phyloP scores from a whole-genome alignment of 2,888 invertebrate species.

The Pristionchus mayeri region DNA sequence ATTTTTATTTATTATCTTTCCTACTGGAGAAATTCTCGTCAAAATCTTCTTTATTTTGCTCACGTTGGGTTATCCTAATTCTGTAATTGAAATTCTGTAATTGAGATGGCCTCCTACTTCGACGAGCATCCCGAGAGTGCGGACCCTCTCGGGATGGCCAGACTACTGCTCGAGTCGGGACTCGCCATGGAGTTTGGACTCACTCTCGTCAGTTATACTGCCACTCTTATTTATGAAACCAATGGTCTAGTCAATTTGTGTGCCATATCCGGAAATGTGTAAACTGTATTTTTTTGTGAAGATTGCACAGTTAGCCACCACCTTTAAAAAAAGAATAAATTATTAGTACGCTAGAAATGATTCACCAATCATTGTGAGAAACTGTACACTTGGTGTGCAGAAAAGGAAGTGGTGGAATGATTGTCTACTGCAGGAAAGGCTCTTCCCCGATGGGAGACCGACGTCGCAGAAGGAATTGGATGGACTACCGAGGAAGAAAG shows the following conservation, averaged over 20 bases:
- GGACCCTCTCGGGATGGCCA: slow-evolving; percentile 20
- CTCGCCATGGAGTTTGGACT: slow-evolving; percentile 40
- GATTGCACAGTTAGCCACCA: too few species aligned
- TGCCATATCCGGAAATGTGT: too few species aligned
- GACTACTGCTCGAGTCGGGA: slow-evolving; percentile 29
- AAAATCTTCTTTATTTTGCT: too few species aligned
- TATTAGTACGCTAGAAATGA: too few species aligned
- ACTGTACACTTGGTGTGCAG: too few species aligned
- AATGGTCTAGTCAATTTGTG: too few species aligned
- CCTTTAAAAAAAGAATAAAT: too few species aligned
- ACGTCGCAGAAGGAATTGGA: slow-evolving; percentile 15
- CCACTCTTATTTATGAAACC: background rate
- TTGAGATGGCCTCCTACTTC: slow-evolving; percentile 39
- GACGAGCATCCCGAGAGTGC: slow-evolving; percentile 34
- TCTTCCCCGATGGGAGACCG: slow-evolving; percentile 45
- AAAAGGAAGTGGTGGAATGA: background rate
- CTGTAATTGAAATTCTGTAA: too few species aligned
- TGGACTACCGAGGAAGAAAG: background rate
- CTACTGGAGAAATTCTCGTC: too few species aligned
- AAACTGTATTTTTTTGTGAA: too few species aligned
- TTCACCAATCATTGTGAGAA: background rate
- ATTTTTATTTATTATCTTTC: too few species aligned
- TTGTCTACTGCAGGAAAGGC: slow-evolving; percentile 22
- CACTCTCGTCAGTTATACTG: background rate
- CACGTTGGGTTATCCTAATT: too few species aligned